These are phyloP conservation scores for Darevskia nairensis DNA, from an alignment of 2,797 vertebrate genomes.

Conservation along the genomic window DNA sequence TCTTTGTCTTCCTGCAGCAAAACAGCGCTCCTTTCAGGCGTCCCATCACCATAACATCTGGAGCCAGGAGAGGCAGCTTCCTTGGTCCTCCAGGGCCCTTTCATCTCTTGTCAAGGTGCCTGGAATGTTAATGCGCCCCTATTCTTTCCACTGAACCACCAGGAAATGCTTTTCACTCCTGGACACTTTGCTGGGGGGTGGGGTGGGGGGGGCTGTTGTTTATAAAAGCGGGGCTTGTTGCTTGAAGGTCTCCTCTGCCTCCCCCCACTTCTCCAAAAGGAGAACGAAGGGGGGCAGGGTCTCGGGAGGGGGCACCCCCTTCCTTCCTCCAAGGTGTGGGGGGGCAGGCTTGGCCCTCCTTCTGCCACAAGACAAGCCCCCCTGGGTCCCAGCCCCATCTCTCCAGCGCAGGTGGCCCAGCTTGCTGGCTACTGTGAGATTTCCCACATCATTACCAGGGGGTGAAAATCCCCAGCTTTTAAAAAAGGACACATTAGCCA, in stretches of 20 bases:
- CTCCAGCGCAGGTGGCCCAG: background rate
- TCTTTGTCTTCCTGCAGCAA: too few relatives aligned
- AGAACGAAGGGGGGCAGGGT: rapidly evolving
- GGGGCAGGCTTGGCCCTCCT: background rate
- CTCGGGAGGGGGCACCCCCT: background rate
- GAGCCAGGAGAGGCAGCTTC: constrained; percentile 53
- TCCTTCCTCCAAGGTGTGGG: background rate
- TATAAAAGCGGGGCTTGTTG: background rate
- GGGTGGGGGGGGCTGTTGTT: background rate
- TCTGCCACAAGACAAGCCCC: background rate
- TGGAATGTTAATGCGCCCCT: constrained; percentile 78
- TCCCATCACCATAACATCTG: constrained; percentile 88
- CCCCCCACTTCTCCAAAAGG: background rate
- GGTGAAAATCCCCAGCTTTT: constrained; percentile 83
- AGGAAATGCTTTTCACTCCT: constrained; percentile 82
- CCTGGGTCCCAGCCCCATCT: background rate
- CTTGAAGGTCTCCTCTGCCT: background rate
- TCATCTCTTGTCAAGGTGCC: constrained; percentile 75
- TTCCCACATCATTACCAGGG: constrained; percentile 82
- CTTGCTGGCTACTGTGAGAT: constrained; percentile 78
- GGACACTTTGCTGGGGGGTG: constrained; percentile 61
- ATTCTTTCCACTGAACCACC: constrained; percentile 78
- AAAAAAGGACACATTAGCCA: constrained; percentile 81
- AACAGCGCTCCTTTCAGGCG: constrained; percentile 75
- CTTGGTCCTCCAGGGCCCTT: constrained; percentile 68